Conservation (phyloP, 1,140 invertebrate genomes). For the Pseudomyrmex gracilis region DNA sequence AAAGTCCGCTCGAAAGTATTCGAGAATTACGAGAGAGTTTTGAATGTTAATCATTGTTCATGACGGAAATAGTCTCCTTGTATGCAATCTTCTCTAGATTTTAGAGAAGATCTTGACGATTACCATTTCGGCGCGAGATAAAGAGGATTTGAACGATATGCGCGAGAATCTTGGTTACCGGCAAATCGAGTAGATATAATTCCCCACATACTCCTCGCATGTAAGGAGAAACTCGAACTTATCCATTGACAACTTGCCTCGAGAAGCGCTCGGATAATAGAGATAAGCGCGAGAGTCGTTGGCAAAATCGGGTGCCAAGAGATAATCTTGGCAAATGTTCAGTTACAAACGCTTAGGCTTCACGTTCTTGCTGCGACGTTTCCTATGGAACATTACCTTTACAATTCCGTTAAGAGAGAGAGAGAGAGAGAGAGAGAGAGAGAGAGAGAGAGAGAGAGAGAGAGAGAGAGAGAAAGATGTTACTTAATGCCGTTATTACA, state of each 20-base stretch:
- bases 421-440: not conserved
- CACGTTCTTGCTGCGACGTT: not conserved
- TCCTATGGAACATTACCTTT: constrained; percentile 5
- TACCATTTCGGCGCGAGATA: constrained; percentile 23
- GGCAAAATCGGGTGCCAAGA: constrained; percentile 46
- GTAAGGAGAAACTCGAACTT: constrained; percentile 34
- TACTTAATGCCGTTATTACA: not conserved
- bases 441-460: constrained; percentile 13
- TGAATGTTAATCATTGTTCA: not conserved
- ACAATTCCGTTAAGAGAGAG: constrained; percentile 18
- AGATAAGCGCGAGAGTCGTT: constrained; percentile 50
- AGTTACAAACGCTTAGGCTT: constrained; percentile 44
- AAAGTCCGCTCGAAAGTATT: no score
- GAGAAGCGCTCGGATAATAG: constrained; percentile 46
- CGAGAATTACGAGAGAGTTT: no score
- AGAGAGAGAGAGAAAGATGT: constrained; percentile 15
- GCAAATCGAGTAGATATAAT: not conserved
- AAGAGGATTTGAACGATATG: constrained; percentile 28
- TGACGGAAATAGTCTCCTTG: constrained; percentile 1
- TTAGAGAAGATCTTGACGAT: constrained; percentile 3
- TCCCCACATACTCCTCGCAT: not conserved
- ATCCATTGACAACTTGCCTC: constrained; percentile 55
- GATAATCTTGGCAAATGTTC: constrained; percentile 48
- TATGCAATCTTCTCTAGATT: constrained; percentile 2
- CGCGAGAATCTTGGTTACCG: constrained; percentile 34